Evolutionary conservation across 2,888 invertebrate species (phyloP).

Genomic region (Nomada goodeniana): DNA sequence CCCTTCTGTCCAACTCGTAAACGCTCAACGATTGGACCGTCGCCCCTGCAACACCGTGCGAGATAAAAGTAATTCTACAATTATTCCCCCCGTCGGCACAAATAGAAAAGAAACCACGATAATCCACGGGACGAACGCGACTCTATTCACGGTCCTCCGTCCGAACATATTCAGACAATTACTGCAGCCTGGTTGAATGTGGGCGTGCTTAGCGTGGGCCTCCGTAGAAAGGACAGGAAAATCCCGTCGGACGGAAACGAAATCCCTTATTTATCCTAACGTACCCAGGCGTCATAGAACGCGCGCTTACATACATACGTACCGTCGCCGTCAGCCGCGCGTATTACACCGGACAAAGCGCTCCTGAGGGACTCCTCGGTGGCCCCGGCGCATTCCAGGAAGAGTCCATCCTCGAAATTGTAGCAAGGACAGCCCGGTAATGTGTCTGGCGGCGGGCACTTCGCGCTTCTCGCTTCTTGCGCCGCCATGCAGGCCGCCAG

Average conservation of each 20-base stretch:
- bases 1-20: constrained; percentile 94
- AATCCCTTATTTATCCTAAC: constrained; percentile 52
- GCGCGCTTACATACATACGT: constrained; percentile 5
- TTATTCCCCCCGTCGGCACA: background rate
- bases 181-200: background rate
- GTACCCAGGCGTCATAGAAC: constrained; percentile 35
- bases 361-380: constrained; percentile 90
- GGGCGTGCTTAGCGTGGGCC: background rate
- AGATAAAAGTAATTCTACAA: background rate
- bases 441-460: constrained; percentile 91
- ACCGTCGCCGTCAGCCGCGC: constrained; percentile 87
- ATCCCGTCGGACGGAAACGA: constrained; percentile 20
- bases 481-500: constrained; percentile 79
- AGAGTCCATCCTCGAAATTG: constrained; percentile 95
- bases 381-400: constrained; percentile 94
- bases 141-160: background rate
- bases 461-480: constrained; percentile 79
- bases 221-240: constrained; percentile 9
- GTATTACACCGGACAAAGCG: constrained; percentile 87
- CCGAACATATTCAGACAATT: constrained; percentile 22
- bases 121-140: background rate
- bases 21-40: constrained; percentile 93
- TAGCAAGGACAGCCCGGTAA: constrained; percentile 95
- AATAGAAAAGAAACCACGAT: background rate
- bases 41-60: constrained; percentile 71